A percentile compares a stretch with the other conserved stretches of the same genome.
phyloP scores from a whole-genome alignment of 2,888 invertebrate species.

The Fragum sueziense region DNA sequence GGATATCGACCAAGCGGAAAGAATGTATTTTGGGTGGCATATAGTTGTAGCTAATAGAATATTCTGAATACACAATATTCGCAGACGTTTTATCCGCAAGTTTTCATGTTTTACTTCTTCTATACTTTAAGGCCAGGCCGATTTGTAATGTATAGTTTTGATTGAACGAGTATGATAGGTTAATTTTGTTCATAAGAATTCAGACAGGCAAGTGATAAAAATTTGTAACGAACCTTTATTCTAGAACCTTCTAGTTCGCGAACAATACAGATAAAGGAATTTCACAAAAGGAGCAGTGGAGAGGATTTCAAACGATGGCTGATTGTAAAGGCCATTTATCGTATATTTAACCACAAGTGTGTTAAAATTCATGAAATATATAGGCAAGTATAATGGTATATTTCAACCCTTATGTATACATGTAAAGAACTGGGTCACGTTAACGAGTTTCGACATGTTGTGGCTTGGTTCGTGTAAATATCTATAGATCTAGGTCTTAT shows the following conservation, averaged over 20 bases:
- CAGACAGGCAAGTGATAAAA: conserved; percentile 18
- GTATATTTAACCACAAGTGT: background rate
- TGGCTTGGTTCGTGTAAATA: background rate
- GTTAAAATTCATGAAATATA: conserved; percentile 8
- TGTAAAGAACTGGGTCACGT: conserved; percentile 13
- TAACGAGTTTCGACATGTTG: background rate
- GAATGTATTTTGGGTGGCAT: conserved; percentile 23
- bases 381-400: conserved; percentile 23
- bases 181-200: background rate
- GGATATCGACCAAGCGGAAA: conserved; percentile 26
- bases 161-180: background rate
- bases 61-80: conserved; percentile 13
- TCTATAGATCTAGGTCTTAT: background rate
- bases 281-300: conserved; percentile 7
- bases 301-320: background rate
- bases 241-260: background rate
- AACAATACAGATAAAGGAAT: background rate
- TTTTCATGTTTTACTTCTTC: conserved; percentile 13
- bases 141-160: background rate
- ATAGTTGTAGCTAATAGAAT: conserved; percentile 11
- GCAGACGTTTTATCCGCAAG: conserved; percentile 17
- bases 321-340: background rate
- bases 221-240: background rate
- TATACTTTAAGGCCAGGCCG: conserved; percentile 3
- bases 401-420: conserved; percentile 7